Conservation (phyloP, 2,888 invertebrate species). For the Drosophila setosimentum region DNA sequence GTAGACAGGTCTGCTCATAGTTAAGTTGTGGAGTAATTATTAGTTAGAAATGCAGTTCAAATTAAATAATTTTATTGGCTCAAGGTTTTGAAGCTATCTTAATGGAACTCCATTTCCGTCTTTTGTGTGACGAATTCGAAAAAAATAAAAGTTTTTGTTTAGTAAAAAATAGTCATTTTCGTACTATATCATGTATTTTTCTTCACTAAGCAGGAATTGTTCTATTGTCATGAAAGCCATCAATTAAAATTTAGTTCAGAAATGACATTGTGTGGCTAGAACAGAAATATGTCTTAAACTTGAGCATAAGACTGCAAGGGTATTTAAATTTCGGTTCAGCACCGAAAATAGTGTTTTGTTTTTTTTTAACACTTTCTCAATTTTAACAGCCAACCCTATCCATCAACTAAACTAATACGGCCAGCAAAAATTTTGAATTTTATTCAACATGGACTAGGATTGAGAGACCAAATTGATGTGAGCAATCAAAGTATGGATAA, state of each 20-base stretch:
- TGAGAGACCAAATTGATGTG: constrained; percentile 2
- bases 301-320: neutral
- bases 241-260: neutral
- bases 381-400: constrained; percentile 47
- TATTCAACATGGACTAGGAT: constrained; percentile 48
- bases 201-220: too few relatives aligned
- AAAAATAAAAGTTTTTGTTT: too few relatives aligned
- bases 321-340: neutral
- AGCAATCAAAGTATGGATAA: constrained; percentile 36
- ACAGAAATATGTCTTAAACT: neutral
- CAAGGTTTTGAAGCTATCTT: too few relatives aligned
- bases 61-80: too few relatives aligned
- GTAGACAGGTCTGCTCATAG: neutral
- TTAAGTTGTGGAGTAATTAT: neutral
- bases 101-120: too few relatives aligned
- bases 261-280: neutral
- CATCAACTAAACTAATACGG: constrained; percentile 40
- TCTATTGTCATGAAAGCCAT: too few relatives aligned
- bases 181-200: neutral
- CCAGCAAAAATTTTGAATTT: constrained; percentile 45
- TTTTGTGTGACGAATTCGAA: too few relatives aligned
- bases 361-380: neutral
- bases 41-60: too few relatives aligned
- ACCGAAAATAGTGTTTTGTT: neutral
- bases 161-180: neutral